Evolutionary conservation across 2,888 invertebrate species (phyloP).

Genomic region (Altica lythri): DNA sequence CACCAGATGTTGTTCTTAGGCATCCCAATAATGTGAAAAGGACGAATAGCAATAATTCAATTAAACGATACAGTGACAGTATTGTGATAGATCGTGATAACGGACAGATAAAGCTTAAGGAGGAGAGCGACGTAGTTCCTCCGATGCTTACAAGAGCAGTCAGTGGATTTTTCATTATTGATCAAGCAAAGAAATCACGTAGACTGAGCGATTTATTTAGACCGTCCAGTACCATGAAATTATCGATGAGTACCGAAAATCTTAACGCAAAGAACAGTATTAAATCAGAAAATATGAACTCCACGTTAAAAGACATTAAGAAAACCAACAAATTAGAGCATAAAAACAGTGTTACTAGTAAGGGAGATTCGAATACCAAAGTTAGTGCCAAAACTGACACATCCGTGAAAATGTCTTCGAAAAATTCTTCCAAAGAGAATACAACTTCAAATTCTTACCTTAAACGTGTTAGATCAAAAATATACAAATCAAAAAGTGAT

Average conservation of each 20-base stretch:
- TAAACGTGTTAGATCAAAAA: constrained; percentile 55
- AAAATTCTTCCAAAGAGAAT: constrained; percentile 26
- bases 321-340: constrained; percentile 32
- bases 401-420: constrained; percentile 16
- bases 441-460: constrained; percentile 49
- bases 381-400: constrained; percentile 18
- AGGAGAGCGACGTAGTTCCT: constrained; percentile 35
- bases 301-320: constrained; percentile 24
- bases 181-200: constrained; percentile 44
- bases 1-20: constrained; percentile 45
- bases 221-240: constrained; percentile 34
- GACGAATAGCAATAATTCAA: constrained; percentile 34
- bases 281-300: constrained; percentile 39
- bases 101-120: constrained; percentile 34
- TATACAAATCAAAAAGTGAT: constrained; percentile 53
- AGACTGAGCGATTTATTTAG: constrained; percentile 54
- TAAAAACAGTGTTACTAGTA: constrained; percentile 28
- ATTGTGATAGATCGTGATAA: constrained; percentile 48
- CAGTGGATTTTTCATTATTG: constrained; percentile 49
- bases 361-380: constrained; percentile 23
- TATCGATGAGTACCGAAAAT: constrained; percentile 48
- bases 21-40: constrained; percentile 37
- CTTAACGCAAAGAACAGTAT: constrained; percentile 42
- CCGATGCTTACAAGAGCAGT: constrained; percentile 43
- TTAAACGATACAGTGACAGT: constrained; percentile 55